Base-by-base conservation (phyloP, 2,797 vertebrate genomes). In the Tangara arthus region DNA sequence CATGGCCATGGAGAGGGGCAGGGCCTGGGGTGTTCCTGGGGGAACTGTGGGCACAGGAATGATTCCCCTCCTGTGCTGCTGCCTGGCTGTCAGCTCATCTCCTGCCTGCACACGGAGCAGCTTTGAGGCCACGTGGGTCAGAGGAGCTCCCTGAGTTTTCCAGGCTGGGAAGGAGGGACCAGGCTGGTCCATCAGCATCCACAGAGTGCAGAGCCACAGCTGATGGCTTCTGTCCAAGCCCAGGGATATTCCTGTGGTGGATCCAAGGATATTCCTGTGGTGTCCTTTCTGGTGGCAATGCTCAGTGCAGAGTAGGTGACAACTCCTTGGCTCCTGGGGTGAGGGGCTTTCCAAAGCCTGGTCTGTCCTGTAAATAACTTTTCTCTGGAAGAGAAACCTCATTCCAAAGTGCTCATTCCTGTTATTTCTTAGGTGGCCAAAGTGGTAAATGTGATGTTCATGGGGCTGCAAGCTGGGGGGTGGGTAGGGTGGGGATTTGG, bases 311-410 rank as follows among this genome's bases (percentile, higher is more conserved):
- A 82, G 46, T 22, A 46, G 60, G 89, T 60, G 72, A 76, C 50
- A 72, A 3, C 41, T 91, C 37, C 82, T 79, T 44, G 75, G 94
- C 92, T 96, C 94, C 95, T 60, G 71, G 91, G 72, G 80, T 75
- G 66, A 83, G 92, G 90, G 94, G 90, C 92, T 97, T 96, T 56
- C n/a, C 46, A 68, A 77, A 89, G 81, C 47, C 77, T 76, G 6
- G 2, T 85, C 66, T 57, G 49, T n/a, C 28, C 3, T 56, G 13
- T 50, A 55, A 75, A 24, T 80, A 81, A 72, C 14, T 66, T 69
- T 53, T 89, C 59, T 84, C 75, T 46, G 82, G 61, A 75, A 47
- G 59, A 90, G 76, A 84, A 88, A 56, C 50, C 19, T 50, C 37
- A 56, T 92, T 95, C 93, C 82, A 82, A 94, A 96, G 87, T 86